Evolutionary conservation across 2,113 vertebrate species (phyloP), one percentile per base, ranked within the genome.

Genomic region (Chaetura pelagica): DNA sequence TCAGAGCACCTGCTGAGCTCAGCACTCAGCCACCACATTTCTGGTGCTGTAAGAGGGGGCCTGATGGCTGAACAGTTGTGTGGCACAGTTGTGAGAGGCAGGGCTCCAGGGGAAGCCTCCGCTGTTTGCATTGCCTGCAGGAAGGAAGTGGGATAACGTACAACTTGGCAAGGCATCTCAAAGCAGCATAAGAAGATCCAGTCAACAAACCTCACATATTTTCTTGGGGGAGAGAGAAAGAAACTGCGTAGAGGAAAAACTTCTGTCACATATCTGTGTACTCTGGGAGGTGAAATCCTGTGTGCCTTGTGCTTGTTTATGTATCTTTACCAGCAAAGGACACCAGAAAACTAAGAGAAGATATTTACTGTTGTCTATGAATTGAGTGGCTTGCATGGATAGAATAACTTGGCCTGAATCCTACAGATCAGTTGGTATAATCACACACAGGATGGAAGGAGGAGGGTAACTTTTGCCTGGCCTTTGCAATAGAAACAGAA

Each of bases 221-320:
- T 88, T 83, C 68, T 68, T 67, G 12, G 18, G 22, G 12, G 10
- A 66, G 62, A 85, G 59, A 87, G 46, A 91, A 89, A 74, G 58
- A 71, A 59, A 87, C 32, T 10, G 23, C 83, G 26, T 27, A 55
- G 29, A 66, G 57, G 35, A 74, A 92, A 94, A 95, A 24, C 44
- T 94, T 32, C 55, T 52, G 76, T 93, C 76, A 86, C 93, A 84
- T 82, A 68, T 92, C 75, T 95, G 34, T 93, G 83, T 93, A 90
- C 63, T 84, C 68, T 57, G 59, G 67, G 59, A 95, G 42, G 75
- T 38, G 35, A 90, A 78, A 93, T 93, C 72, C 61, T 86, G 55
- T 74, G 72, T 93, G 90, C 72, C 95, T 90, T 79, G 84, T 0
- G 3, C 51, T 83, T 92, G 55, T 90, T 96, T 95, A 63, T 79